Percentiles rank a stretch among this genome's conserved stretches.
Evolutionary conservation across 2,888 invertebrate species (phyloP).

Genomic region (Ceriagrion tenellum): DNA sequence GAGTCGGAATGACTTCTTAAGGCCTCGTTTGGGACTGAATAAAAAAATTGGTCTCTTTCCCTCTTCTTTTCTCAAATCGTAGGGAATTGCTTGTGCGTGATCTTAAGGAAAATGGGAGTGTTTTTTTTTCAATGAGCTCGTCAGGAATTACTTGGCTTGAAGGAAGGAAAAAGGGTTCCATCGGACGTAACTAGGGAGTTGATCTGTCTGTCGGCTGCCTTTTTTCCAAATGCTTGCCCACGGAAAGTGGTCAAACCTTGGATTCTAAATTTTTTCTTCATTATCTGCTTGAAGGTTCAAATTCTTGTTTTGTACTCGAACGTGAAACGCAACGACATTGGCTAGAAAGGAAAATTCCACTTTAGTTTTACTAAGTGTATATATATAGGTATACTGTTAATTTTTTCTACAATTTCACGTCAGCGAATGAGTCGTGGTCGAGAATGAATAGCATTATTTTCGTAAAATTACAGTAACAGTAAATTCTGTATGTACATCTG

Average conservation of each 20-base stretch:
- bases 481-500: too few species aligned
- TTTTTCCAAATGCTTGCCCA: background rate
- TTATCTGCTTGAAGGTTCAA: background rate
- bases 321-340: too few species aligned
- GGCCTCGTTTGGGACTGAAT: background rate
- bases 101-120: background rate
- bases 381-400: too few species aligned
- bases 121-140: background rate
- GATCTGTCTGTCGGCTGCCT: background rate
- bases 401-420: too few species aligned
- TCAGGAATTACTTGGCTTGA: background rate
- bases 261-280: background rate
- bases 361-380: too few species aligned
- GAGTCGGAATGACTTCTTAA: slow-evolving; percentile 43
- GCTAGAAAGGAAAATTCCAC: too few species aligned
- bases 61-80: background rate
- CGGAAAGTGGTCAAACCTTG: background rate
- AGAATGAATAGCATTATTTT: too few species aligned
- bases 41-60: slow-evolving; percentile 17
- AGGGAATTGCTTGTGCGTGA: slow-evolving; percentile 35
- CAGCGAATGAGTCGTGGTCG: too few species aligned
- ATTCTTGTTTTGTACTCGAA: background rate
- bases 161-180: background rate
- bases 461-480: too few species aligned
- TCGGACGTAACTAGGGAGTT: slow-evolving; percentile 40